A percentile compares a stretch with the other conserved stretches of the same genome.
Evolutionary conservation across 1,140 invertebrate genomes (phyloP).

Genomic region (Drosophila tropicalis): DNA sequence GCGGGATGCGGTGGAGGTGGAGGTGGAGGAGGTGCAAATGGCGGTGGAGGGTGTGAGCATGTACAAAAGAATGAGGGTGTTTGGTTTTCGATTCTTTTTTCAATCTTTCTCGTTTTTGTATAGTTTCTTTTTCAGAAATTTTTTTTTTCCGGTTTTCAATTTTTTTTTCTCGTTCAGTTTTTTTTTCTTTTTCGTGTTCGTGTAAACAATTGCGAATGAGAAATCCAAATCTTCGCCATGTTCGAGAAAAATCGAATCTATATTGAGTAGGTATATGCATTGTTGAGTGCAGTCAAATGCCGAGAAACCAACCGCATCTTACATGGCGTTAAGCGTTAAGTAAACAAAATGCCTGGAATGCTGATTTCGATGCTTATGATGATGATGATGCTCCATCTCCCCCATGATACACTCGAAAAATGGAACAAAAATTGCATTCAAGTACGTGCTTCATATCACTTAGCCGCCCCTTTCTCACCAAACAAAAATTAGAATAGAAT

Average conservation of each 20-base stretch:
- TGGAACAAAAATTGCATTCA: no score
- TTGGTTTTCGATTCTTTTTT: constrained; percentile 13
- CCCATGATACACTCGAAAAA: not conserved
- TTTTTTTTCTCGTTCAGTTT: constrained; percentile 16
- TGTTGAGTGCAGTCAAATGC: constrained; percentile 21
- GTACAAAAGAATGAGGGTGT: constrained; percentile 15
- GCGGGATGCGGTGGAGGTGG: not conserved
- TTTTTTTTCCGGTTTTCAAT: constrained; percentile 33
- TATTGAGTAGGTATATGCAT: constrained; percentile 13
- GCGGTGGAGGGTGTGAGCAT: constrained; percentile 32
- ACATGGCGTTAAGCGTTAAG: constrained; percentile 53
- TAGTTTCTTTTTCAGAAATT: not conserved
- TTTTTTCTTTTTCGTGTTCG: constrained; percentile 67
- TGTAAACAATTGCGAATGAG: constrained; percentile 77
- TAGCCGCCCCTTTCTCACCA: not conserved
- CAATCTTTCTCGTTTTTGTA: constrained; percentile 5
- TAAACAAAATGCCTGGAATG: constrained; percentile 55
- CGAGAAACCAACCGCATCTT: constrained; percentile 40
- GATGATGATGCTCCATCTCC: not conserved
- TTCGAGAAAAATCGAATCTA: constrained; percentile 65
- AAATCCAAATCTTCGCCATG: constrained; percentile 45
- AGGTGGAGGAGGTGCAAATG: no score
- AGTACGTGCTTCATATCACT: no score
- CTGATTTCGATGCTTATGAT: constrained; percentile 3
- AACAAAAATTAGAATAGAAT: no score